Conservation (phyloP, 2,113 vertebrate species). For the Dinomys branickii region DNA sequence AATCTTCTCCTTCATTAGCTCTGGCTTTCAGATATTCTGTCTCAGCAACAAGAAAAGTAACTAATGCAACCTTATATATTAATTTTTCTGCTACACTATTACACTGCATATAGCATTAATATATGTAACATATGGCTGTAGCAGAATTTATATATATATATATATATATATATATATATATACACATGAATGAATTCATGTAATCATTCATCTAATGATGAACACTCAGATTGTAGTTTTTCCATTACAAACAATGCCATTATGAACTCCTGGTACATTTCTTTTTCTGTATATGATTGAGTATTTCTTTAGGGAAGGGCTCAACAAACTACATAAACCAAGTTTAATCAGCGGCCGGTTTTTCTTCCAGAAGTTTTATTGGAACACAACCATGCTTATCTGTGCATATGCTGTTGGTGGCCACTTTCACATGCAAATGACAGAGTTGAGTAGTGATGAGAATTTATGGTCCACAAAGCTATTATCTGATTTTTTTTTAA, state of each 20-base stretch:
- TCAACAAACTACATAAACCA: background rate
- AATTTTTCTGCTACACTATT: background rate
- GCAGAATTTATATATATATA: background rate
- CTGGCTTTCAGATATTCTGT: background rate
- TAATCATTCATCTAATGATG: background rate
- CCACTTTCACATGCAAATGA: background rate
- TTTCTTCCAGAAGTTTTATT: constrained; percentile 9
- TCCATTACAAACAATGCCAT: background rate
- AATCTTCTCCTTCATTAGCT: background rate
- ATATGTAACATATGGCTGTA: background rate
- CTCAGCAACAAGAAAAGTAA: background rate
- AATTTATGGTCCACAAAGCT: background rate
- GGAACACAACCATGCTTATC: background rate
- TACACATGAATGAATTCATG: background rate
- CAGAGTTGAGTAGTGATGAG: background rate
- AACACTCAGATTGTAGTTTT: background rate
- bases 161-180: background rate
- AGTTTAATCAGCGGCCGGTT: background rate
- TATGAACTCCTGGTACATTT: background rate
- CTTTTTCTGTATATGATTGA: background rate
- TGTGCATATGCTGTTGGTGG: background rate
- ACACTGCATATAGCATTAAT: background rate
- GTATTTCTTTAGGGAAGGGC: background rate
- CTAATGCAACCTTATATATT: background rate
- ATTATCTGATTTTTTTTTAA: background rate